phyloP scores from a whole-genome alignment of 2,888 invertebrate species.

The Caenorhabditis uteleia region DNA sequence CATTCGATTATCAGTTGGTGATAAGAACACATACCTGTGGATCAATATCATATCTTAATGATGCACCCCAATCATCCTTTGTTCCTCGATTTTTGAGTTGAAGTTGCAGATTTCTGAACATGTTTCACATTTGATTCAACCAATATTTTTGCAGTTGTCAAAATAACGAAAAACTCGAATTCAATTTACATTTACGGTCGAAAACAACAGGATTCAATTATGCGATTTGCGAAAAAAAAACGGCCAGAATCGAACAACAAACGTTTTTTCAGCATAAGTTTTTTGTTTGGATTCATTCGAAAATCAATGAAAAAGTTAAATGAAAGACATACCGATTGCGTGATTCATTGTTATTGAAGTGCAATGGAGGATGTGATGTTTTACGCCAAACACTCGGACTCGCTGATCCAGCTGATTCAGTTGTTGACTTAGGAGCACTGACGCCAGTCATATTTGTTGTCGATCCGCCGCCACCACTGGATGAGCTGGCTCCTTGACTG shows the following conservation, averaged over 20 bases:
- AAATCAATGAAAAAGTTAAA: background rate
- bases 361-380: conserved; percentile 45
- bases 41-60: conserved; percentile 33
- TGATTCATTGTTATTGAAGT: conserved; percentile 35
- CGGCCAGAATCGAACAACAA: too few species aligned
- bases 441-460: conserved; percentile 3
- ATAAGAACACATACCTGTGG: background rate
- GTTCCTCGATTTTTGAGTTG: conserved; percentile 37
- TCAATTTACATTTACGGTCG: too few species aligned
- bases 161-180: too few species aligned
- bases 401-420: conserved; percentile 17
- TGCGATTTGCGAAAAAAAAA: too few species aligned
- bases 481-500: too few species aligned
- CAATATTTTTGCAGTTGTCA: background rate
- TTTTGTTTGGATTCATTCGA: background rate
- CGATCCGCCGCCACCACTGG: conserved; percentile 3
- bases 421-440: conserved; percentile 14
- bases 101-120: conserved; percentile 24
- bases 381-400: conserved; percentile 47
- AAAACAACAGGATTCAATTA: too few species aligned
- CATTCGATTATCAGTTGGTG: too few species aligned
- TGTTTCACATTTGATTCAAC: too few species aligned
- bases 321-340: conserved; percentile 11
- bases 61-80: conserved; percentile 42
- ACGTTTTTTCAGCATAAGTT: background rate